A percentile compares a stretch with the other conserved stretches of the same genome.
These are phyloP conservation scores for Chrysochloris asiatica DNA, from an alignment of 2,113 vertebrate genomes.

Conservation along the genomic window DNA sequence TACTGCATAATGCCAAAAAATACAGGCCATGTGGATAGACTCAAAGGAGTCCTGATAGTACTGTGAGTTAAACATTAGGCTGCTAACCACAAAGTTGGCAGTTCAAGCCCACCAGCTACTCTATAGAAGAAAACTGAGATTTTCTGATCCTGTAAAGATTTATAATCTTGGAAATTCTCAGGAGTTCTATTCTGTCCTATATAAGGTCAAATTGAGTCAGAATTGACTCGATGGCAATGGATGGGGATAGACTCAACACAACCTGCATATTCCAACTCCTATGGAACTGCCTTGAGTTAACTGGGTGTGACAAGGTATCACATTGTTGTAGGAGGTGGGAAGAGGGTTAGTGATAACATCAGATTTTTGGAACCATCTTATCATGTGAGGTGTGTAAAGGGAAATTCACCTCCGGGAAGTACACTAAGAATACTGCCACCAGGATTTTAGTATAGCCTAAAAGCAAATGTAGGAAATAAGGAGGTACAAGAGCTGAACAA, in stretches of 20 bases:
- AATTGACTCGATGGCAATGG: no score
- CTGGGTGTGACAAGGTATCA: not conserved
- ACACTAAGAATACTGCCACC: not conserved
- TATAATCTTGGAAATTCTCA: no score
- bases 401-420: not conserved
- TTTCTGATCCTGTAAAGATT: no score
- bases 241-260: no score
- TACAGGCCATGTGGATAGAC: accelerated
- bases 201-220: no score
- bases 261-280: not conserved
- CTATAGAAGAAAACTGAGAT: no score
- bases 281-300: not conserved
- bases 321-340: not conserved
- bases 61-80: no score
- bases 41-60: no score
- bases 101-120: no score
- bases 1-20: not conserved
- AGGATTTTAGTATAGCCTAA: not conserved
- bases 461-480: not conserved
- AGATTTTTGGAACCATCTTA: not conserved
- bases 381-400: not conserved
- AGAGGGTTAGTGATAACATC: not conserved
- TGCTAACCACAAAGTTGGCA: no score
- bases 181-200: no score
- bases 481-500: not conserved